Base-by-base conservation (phyloP, 2,888 invertebrate species). In the Rhamphomyia laevipes region DNA sequence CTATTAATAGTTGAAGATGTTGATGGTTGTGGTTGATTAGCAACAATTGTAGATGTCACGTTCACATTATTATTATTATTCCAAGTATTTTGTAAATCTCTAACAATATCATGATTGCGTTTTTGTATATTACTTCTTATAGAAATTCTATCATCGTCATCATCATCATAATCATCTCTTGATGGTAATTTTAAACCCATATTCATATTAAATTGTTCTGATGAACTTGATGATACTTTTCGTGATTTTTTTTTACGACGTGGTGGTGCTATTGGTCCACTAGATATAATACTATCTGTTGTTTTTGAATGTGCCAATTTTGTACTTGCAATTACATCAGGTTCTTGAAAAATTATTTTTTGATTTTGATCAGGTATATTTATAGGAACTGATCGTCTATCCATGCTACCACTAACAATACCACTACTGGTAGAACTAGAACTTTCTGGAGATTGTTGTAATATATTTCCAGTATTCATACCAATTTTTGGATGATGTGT, bases 311-410 rank as follows among this genome's bases (percentile, higher is more conserved):
- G 67, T 54, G 71, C 68, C 50, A 81, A 73, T 65, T 92, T 93
- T 54, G 92, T 89, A 72, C 92, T 93, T 51, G 90, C 89, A 59
- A 93, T 90, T 61, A 93, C 89, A 72, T 94, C 93, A 3, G 93
- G 93, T 70, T 92, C 92, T 56, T 70, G 70, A 18, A 69, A 55
- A 43, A 67, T 63, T 21, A 69, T 61, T 48, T 59, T 59, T 49
- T 52, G 60, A 16, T 51, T 47, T 21, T 15, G 11, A 18, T 37
- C 31, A n/a, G 30, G 10, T 3, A 27, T 27, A 27, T 18, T 40
- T 40, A 27, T 27, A 7, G 23, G 23, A 27, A 27, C 23, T 7
- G 23, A 27, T 27, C 23, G 23, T 27, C 23, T 27, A 7, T 27
- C 23, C 4, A 9, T 27, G 7, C 35, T 35, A n/a, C 21, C 27